Base-by-base conservation (phyloP, 2,797 vertebrate species). In the Chiroxiphia lanceolata region DNA sequence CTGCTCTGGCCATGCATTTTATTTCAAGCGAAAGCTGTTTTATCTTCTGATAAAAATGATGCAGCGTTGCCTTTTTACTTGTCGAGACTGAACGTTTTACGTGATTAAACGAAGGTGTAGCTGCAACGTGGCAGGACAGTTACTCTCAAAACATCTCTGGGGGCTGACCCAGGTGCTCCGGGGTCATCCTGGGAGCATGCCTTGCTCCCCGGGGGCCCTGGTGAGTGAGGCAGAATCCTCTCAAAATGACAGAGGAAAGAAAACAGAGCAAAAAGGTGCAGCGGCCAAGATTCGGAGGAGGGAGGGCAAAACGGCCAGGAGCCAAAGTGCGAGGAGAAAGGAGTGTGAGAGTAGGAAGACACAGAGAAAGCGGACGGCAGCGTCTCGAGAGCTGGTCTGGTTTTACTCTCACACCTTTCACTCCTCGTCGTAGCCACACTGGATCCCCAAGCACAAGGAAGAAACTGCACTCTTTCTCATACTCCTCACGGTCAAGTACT, bases 381-480 rank as follows among this genome's bases (percentile, higher is more conserved):
- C 97, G 97, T 97, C 98, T 98, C 94, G 68, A 97, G 96, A 96
- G 94, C 97, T 97, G 97, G 97, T 97, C 95, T 98, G 98, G 97
- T 96, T 95, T 97, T 98, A 97, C 97, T 98, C 98, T 99, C 99
- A 99, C 99, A 99, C 99, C 99, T 99, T 98, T 98, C 98, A 98
- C 98, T 97, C 98, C 98, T 99, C 98, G 98, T 98, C 98, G 98
- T 98, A 98, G 98, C 99, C 99, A 99, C 94, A 98, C 97, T 70
- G 99, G 99, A 96, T 99, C 98, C 98, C 98, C 98, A 98, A 99
- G 99, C 98, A 99, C 98, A 98, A 99, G 96, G 98, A 97, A 98
- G 99, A 99, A 99, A 98, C 96, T 98, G 98, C 98, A 98, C 98
- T 98, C 98, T 98, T 98, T 99, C 98, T 99, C 98, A 98, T 99